phyloP scores from a whole-genome alignment of 2,888 invertebrate species.

The Heteromyza rotundicornis region DNA sequence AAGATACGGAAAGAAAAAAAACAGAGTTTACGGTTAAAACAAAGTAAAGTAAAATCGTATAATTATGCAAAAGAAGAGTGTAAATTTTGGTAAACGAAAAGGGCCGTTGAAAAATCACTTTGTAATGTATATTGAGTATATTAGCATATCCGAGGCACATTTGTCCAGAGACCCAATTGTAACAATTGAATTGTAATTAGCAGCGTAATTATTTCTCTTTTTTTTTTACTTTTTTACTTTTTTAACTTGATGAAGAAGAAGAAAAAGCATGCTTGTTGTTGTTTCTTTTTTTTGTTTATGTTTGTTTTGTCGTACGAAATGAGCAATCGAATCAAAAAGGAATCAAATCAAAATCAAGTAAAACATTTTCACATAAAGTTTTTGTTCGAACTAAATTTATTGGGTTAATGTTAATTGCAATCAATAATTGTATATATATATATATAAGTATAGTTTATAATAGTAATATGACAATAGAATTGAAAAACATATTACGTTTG shows the following conservation, averaged over 20 bases:
- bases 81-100: constrained; percentile 32
- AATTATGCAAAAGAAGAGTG: no score
- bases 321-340: constrained; percentile 48
- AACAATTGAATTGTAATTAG: constrained; percentile 29
- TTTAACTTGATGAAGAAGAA: not conserved
- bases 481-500: no score
- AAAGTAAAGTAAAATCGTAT: constrained; percentile 36
- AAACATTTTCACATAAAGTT: constrained; percentile 56
- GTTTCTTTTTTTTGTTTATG: constrained; percentile 7
- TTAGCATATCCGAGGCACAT: constrained; percentile 34
- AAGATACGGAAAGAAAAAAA: constrained; percentile 23
- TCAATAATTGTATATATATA: constrained; percentile 39
- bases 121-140: constrained; percentile 36
- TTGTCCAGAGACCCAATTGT: constrained; percentile 50
- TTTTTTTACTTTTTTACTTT: constrained; percentile 21
- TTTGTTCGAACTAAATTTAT: constrained; percentile 67
- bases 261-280: constrained; percentile 10
- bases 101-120: constrained; percentile 57
- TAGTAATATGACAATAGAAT: no score
- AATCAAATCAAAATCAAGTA: constrained; percentile 52
- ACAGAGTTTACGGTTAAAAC: constrained; percentile 32
- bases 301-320: constrained; percentile 34
- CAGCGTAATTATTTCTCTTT: no score
- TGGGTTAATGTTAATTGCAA: constrained; percentile 62
- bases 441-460: not conserved